Conservation (phyloP, 1,140 invertebrate genomes). For the Atta cephalotes region DNA sequence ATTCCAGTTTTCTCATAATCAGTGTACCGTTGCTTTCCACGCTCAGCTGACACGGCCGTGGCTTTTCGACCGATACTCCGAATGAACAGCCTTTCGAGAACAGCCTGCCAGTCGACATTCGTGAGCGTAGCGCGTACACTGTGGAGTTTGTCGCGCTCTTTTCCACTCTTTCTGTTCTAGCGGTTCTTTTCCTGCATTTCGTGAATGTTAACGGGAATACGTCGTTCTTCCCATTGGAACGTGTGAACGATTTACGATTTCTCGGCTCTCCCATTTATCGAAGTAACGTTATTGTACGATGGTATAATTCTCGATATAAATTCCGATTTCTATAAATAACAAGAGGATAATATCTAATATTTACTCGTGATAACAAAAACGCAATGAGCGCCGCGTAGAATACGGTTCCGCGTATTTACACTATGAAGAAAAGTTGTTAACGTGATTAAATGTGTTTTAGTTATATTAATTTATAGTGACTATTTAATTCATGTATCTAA, state of each 20-base stretch:
- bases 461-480: too few species aligned
- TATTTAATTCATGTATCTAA: too few species aligned
- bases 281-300: background rate
- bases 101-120: conserved; percentile 8
- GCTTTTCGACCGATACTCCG: conserved; percentile 23
- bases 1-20: conserved; percentile 29
- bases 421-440: too few species aligned
- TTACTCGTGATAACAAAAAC: conserved; percentile 23
- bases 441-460: too few species aligned
- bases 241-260: background rate
- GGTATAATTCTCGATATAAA: background rate
- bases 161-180: background rate
- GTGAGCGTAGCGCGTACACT: background rate
- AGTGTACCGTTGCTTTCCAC: conserved; percentile 26
- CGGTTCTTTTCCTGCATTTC: conserved; percentile 5
- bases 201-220: conserved; percentile 13
- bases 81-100: conserved; percentile 31
- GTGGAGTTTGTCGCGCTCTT: background rate
- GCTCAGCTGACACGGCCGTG: background rate
- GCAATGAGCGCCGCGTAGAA: too few species aligned
- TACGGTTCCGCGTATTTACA: background rate
- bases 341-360: background rate
- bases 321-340: background rate
- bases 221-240: too few species aligned
- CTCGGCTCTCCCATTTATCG: background rate